These are phyloP conservation scores for Parapsyche elsis DNA, from an alignment of 1,140 invertebrate genomes.

Conservation along the genomic window DNA sequence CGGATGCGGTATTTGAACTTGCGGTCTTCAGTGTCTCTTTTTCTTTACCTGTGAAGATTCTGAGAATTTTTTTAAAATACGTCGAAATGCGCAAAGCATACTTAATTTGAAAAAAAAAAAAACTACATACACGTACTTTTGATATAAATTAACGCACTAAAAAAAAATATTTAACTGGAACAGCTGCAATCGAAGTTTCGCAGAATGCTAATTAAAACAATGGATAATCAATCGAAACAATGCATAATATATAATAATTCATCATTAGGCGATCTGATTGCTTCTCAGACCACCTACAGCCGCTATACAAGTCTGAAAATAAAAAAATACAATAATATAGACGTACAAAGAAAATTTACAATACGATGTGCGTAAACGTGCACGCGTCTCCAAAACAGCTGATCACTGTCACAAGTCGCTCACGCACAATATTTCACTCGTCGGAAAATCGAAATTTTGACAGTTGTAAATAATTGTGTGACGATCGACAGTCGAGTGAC, in stretches of 20 bases:
- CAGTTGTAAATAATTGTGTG: slow-evolving; percentile 27
- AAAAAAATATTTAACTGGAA: no score
- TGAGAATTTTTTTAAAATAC: background rate
- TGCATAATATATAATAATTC: background rate
- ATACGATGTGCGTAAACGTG: background rate
- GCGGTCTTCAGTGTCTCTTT: background rate
- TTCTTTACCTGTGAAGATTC: background rate
- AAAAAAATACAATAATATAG: background rate
- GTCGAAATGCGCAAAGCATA: background rate
- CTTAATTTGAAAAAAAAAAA: background rate
- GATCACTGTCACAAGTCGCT: background rate
- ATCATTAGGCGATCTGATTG: background rate
- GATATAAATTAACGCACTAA: background rate
- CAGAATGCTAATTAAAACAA: background rate
- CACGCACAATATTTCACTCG: background rate
- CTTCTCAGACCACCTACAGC: no score
- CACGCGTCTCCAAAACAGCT: background rate
- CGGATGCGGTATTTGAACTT: slow-evolving; percentile 16
- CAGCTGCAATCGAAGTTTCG: background rate
- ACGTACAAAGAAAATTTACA: background rate
- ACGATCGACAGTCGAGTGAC: slow-evolving; percentile 7
- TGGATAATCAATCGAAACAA: background rate
- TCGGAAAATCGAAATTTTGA: background rate
- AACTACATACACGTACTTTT: background rate
- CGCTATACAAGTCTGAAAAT: no score